Conservation (phyloP, 2,888 invertebrate species). For the Drosophila atripex region DNA sequence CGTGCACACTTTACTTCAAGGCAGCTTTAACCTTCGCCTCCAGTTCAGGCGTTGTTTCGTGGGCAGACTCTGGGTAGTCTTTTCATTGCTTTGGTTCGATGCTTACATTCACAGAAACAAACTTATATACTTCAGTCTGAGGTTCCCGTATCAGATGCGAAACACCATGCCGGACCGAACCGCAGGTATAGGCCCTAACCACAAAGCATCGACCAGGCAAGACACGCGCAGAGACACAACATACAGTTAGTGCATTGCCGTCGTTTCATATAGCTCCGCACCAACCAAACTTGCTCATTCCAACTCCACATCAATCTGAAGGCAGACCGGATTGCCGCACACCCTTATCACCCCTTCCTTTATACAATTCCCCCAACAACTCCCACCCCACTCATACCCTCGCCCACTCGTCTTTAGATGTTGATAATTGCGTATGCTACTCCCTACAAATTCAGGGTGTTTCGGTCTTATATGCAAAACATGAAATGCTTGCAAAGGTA, state of each 20-base stretch:
- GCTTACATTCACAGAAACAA: slow-evolving; percentile 44
- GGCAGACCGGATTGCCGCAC: slow-evolving; percentile 12
- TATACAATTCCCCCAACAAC: not conserved
- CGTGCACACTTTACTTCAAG: slow-evolving; percentile 72
- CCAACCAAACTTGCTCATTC: slow-evolving; percentile 3
- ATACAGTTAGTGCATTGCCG: slow-evolving; percentile 25
- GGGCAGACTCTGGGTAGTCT: slow-evolving; percentile 22
- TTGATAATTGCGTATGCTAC: slow-evolving; percentile 52
- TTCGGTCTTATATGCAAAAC: slow-evolving; percentile 45
- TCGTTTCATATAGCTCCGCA: slow-evolving; percentile 9
- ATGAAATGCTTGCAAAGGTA: slow-evolving; percentile 37
- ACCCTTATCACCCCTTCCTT: slow-evolving; percentile 1
- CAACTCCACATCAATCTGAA: slow-evolving; percentile 32
- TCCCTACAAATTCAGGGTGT: slow-evolving; percentile 31
- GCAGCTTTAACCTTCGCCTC: slow-evolving; percentile 33
- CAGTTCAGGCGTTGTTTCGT: slow-evolving; percentile 9
- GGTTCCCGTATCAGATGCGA: slow-evolving; percentile 69
- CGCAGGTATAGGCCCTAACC: slow-evolving; percentile 64
- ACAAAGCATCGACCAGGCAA: slow-evolving; percentile 30
- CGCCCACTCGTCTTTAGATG: slow-evolving; percentile 29
- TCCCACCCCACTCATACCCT: not conserved
- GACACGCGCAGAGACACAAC: slow-evolving; percentile 46
- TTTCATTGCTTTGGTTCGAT: slow-evolving; percentile 19
- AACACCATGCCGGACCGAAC: slow-evolving; percentile 53
- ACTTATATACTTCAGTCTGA: slow-evolving; percentile 60